Conservation (phyloP, 2,113 vertebrate species). For the Grallaria varia region DNA sequence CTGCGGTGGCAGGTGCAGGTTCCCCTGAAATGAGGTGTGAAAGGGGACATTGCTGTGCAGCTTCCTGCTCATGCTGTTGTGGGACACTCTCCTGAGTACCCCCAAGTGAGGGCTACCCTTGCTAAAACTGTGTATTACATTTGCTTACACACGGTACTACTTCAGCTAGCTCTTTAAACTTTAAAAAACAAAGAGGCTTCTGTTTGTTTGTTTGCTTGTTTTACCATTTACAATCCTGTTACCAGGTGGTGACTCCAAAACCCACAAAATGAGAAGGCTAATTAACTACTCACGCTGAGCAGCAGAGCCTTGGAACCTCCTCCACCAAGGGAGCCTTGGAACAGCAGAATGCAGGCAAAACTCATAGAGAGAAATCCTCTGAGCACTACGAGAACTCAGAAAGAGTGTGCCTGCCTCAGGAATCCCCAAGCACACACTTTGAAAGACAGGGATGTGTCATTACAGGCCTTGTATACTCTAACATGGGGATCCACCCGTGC, state of each 20-base stretch:
- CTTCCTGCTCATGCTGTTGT: not conserved
- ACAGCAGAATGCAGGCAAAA: not conserved
- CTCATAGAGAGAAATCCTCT: not conserved
- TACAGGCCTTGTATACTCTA: not conserved
- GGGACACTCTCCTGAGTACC: accelerated
- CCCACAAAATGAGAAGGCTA: not conserved
- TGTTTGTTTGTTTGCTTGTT: not conserved
- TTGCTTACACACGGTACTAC: not conserved
- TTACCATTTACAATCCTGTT: not conserved
- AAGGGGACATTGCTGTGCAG: not conserved
- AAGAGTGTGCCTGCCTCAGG: not conserved
- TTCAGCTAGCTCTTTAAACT: not conserved
- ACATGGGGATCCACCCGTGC: not conserved
- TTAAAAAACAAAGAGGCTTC: not conserved
- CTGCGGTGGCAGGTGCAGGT: not conserved
- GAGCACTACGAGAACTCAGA: not conserved
- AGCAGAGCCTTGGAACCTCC: not conserved
- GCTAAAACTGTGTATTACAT: not conserved
- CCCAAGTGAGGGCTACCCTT: not conserved
- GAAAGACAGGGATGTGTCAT: not conserved
- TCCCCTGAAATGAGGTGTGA: not conserved
- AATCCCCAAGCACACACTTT: not conserved
- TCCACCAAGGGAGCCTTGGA: too few relatives aligned
- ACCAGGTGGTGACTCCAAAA: not conserved
- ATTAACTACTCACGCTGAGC: not conserved